These are phyloP conservation scores for Eulemur macaco DNA, from an alignment of 2,113 vertebrate species.

Conservation along the genomic window DNA sequence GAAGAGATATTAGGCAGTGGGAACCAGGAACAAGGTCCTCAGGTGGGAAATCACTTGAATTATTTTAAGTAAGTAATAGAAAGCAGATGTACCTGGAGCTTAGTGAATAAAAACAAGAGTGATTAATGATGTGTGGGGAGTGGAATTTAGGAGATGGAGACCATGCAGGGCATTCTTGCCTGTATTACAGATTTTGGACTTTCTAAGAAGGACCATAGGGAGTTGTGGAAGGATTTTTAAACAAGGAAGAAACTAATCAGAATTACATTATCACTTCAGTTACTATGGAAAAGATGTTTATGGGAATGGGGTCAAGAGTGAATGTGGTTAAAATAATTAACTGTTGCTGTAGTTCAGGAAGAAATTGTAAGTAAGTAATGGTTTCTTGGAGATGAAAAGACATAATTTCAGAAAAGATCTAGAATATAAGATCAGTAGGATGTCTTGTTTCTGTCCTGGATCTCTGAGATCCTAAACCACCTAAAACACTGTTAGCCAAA, in stretches of 20 bases:
- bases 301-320: background rate
- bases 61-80: background rate
- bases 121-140: background rate
- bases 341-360: background rate
- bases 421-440: background rate
- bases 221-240: background rate
- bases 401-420: background rate
- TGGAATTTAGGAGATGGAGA: background rate
- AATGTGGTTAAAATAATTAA: background rate
- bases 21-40: background rate
- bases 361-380: background rate
- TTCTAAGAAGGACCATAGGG: background rate
- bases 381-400: background rate
- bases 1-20: background rate
- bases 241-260: background rate
- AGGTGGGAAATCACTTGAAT: background rate
- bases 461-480: background rate
- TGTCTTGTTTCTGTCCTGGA: background rate
- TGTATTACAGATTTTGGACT: background rate
- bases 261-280: background rate
- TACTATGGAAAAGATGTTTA: background rate
- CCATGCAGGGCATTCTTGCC: background rate
- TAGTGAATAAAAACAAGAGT: background rate
- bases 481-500: background rate
- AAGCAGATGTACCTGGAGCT: background rate